Evolutionary conservation across 2,888 invertebrate species (phyloP).

Genomic region (Enoplolaimus lenunculus): DNA sequence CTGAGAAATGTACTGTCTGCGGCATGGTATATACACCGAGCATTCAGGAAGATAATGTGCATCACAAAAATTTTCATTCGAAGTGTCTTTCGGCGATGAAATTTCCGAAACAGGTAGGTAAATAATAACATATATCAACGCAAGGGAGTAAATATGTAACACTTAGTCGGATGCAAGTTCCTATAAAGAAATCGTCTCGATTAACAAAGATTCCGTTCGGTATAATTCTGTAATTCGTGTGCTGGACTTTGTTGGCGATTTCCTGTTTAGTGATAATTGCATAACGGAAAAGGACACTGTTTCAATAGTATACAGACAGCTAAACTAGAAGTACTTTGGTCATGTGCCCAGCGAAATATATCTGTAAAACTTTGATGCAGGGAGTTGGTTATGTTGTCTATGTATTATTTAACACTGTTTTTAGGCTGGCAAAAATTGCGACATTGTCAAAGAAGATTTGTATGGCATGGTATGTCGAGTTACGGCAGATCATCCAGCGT

Average conservation of each 20-base stretch:
- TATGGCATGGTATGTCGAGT: no score
- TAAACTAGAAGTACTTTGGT: no score
- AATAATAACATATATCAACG: no score
- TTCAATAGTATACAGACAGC: no score
- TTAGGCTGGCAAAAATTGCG: not conserved
- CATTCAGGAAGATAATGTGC: conserved; percentile 62
- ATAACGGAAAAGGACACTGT: no score
- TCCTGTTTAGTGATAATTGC: not conserved
- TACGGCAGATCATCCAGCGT: no score
- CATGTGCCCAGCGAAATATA: no score
- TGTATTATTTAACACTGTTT: not conserved
- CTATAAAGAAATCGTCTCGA: no score
- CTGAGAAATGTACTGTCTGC: conserved; percentile 59
- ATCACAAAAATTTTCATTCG: conserved; percentile 60
- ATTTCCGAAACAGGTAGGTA: conserved; percentile 23
- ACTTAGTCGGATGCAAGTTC: no score
- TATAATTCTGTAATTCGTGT: not conserved
- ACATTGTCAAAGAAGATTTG: conserved; percentile 5
- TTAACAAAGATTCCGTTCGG: no score
- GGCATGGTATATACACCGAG: conserved; percentile 58
- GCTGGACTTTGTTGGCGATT: not conserved
- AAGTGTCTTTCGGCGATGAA: conserved; percentile 34
- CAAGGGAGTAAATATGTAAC: no score
- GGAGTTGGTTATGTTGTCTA: not conserved
- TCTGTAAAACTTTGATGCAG: no score